Percentiles rank a stretch among this genome's conserved stretches.
phyloP scores from a whole-genome alignment of 2,888 invertebrate species.

The Halictus ligatus region DNA sequence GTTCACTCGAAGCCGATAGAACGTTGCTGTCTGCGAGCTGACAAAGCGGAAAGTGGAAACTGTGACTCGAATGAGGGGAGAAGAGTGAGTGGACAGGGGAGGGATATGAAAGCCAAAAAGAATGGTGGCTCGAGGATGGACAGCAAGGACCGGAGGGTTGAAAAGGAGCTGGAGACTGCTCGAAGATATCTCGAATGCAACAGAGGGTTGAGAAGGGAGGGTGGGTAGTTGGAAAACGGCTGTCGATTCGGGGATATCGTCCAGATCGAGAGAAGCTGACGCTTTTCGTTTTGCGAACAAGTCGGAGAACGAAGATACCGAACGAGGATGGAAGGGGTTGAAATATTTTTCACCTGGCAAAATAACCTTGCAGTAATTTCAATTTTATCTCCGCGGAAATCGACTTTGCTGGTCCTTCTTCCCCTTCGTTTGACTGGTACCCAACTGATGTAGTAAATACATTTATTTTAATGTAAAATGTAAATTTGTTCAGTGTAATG shows the following conservation, averaged over 20 bases:
- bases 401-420: too few relatives aligned
- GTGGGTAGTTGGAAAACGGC: neutral
- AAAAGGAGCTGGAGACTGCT: neutral
- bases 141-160: neutral
- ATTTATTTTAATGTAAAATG: too few relatives aligned
- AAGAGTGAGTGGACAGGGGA: neutral
- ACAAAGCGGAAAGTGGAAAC: slow-evolving; percentile 34
- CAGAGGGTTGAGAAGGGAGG: neutral
- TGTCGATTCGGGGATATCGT: neutral
- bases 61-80: neutral
- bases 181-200: slow-evolving; percentile 25
- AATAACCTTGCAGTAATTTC: neutral
- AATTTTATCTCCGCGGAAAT: neutral
- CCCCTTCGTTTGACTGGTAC: too few relatives aligned
- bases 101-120: neutral
- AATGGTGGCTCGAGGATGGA: slow-evolving; percentile 8
- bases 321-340: neutral
- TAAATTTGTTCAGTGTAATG: too few relatives aligned
- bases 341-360: neutral
- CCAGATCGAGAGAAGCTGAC: neutral
- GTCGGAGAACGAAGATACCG: neutral
- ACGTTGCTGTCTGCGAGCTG: slow-evolving; percentile 30
- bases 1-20: slow-evolving; percentile 23
- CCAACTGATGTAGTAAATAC: too few relatives aligned
- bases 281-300: neutral